Percentiles rank a stretch among this genome's conserved stretches.
Conservation (phyloP, 53 echinoderm and acorn worm species). For the Crossaster papposus region DNA sequence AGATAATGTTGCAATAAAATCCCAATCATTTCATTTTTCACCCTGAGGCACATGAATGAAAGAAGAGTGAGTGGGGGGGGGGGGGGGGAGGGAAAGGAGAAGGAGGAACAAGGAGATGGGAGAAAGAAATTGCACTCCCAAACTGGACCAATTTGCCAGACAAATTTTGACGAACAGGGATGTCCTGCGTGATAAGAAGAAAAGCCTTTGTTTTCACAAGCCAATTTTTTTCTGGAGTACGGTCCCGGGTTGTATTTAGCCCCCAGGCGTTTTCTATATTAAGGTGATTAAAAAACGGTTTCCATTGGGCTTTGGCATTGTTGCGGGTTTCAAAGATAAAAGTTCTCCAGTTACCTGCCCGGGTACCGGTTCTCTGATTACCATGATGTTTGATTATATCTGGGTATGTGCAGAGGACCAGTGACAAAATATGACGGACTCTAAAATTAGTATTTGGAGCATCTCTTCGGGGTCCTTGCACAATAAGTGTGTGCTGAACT, state of each 20-base stretch:
- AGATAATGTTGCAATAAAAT: slow-evolving; percentile 50
- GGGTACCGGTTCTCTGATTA: slow-evolving; percentile 20
- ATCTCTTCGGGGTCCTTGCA: background rate
- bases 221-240: slow-evolving; percentile 27
- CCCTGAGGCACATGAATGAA: no score
- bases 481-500: background rate
- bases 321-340: slow-evolving; percentile 8
- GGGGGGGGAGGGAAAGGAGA: background rate
- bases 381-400: slow-evolving; percentile 32
- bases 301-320: slow-evolving; percentile 11
- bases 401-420: background rate
- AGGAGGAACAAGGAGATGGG: no score
- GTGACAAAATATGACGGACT: slow-evolving; percentile 1
- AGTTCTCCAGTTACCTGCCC: slow-evolving; percentile 7
- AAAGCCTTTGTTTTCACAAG: slow-evolving; percentile 48
- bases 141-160: background rate
- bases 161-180: slow-evolving; percentile 13
- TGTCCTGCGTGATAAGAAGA: slow-evolving; percentile 1
- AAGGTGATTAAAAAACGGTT: slow-evolving; percentile 49
- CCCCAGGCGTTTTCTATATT: slow-evolving; percentile 1
- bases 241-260: background rate
- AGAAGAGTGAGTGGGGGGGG: background rate
- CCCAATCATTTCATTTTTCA: slow-evolving; percentile 17
- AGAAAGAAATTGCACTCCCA: background rate
- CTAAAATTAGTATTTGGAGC: background rate